These are phyloP conservation scores for Ceyx erithaca DNA, from an alignment of 2,797 vertebrate species.

Conservation along the genomic window DNA sequence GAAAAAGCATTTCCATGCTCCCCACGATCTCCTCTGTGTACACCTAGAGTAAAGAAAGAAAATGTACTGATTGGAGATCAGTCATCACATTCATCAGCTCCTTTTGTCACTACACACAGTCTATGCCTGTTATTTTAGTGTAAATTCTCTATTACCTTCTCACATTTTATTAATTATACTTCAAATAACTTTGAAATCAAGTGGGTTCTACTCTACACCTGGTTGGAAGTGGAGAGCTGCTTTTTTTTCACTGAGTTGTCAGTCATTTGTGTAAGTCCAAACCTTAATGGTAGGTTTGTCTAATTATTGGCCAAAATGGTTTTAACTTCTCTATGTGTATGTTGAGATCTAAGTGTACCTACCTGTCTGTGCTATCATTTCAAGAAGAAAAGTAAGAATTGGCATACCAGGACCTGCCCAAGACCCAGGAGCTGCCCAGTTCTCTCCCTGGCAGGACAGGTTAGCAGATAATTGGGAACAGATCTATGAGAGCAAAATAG, in stretches of 20 bases:
- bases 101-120: neutral
- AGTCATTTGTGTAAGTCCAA: neutral
- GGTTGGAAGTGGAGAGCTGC: neutral
- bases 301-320: neutral
- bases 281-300: neutral
- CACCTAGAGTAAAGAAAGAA: neutral
- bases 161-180: conserved; percentile 14
- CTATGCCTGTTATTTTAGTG: neutral
- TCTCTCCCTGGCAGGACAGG: neutral
- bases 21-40: neutral
- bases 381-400: neutral
- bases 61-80: neutral
- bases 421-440: neutral
- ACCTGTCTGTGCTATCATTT: neutral
- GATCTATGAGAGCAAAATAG: neutral
- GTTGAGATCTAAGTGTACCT: neutral
- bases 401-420: fast-evolving
- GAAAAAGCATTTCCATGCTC: neutral
- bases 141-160: conserved; percentile 21
- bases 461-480: neutral
- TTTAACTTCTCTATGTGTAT: neutral
- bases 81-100: neutral
- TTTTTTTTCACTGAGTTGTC: neutral
- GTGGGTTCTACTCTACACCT: neutral
- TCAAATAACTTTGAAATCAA: neutral